These are phyloP conservation scores for Papilio demoleus DNA, from an alignment of 2,888 invertebrate species.

Conservation along the genomic window DNA sequence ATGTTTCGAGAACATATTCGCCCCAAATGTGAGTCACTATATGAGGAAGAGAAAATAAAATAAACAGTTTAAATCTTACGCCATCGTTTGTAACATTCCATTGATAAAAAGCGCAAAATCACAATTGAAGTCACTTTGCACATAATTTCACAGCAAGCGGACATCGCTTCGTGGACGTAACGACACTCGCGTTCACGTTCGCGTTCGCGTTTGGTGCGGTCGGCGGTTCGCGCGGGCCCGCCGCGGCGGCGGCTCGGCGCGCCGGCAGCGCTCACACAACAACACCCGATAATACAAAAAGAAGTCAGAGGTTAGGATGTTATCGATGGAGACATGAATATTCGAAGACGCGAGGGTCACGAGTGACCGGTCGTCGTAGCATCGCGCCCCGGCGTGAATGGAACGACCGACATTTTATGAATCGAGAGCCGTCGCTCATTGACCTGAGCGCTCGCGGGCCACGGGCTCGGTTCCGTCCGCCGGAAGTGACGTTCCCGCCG, in stretches of 20 bases:
- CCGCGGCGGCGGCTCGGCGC: constrained; percentile 66
- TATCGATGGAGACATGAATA: constrained; percentile 83
- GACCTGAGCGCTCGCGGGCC: constrained; percentile 65
- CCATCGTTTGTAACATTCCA: constrained; percentile 74
- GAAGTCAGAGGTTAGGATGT: constrained; percentile 82
- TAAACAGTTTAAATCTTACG: constrained; percentile 74
- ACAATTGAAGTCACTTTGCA: constrained; percentile 76
- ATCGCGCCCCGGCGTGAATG: constrained; percentile 80
- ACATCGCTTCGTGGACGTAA: constrained; percentile 62
- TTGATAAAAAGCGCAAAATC: constrained; percentile 64
- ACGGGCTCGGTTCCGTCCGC: constrained; percentile 58
- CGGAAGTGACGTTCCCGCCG: constrained; percentile 61
- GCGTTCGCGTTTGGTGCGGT: constrained; percentile 68
- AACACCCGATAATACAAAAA: constrained; percentile 78
- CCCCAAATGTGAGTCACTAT: constrained; percentile 1
- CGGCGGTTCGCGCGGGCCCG: constrained; percentile 77
- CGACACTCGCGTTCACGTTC: constrained; percentile 74
- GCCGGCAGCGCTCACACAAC: constrained; percentile 75
- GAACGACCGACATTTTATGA: constrained; percentile 83
- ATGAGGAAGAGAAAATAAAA: constrained; percentile 39
- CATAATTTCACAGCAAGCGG: constrained; percentile 71
- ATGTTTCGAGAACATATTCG: background rate
- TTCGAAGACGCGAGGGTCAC: constrained; percentile 83
- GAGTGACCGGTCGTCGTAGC: constrained; percentile 79
- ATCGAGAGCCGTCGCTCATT: constrained; percentile 80